Percentiles rank a stretch among this genome's conserved stretches.
Evolutionary conservation across 1,140 invertebrate genomes (phyloP).

Genomic region (Epicauta chinensis): DNA sequence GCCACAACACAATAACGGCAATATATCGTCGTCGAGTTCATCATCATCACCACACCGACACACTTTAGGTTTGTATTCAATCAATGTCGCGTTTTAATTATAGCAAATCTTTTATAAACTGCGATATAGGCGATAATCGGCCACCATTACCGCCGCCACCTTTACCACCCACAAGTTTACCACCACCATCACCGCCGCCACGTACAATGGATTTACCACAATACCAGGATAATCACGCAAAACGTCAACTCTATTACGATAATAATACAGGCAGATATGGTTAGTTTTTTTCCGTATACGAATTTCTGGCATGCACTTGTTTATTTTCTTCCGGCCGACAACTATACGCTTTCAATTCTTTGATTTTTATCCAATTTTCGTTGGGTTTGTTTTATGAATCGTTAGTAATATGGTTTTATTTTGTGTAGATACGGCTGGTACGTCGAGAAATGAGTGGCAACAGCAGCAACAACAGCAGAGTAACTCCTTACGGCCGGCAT

Average conservation of each 20-base stretch:
- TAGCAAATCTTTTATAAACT: constrained; percentile 3
- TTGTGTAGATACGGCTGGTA: constrained; percentile 15
- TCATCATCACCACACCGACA: constrained; percentile 33
- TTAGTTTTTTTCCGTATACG: constrained; percentile 18
- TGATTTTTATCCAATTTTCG: constrained; percentile 9
- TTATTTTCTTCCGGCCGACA: constrained; percentile 16
- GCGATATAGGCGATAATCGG: constrained; percentile 1
- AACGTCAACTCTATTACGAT: constrained; percentile 20
- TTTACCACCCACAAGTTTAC: constrained; percentile 20
- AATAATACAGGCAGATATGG: constrained; percentile 32
- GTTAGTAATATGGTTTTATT: constrained; percentile 1
- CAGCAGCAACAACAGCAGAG: constrained; percentile 25
- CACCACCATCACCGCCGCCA: too few species aligned
- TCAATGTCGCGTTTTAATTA: constrained; percentile 5
- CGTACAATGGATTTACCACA: too few species aligned
- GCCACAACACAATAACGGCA: constrained; percentile 21
- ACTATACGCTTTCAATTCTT: too few species aligned
- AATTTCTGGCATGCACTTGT: constrained; percentile 14
- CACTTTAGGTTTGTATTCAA: constrained; percentile 34
- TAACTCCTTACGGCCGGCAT: constrained; percentile 22
- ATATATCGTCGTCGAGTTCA: constrained; percentile 18
- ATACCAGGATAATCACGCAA: constrained; percentile 19
- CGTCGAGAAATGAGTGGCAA: constrained; percentile 4
- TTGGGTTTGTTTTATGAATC: background rate
- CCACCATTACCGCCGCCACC: constrained; percentile 27